Evolutionary conservation across 1,140 invertebrate genomes (phyloP), one percentile per base, ranked within the genome.

Genomic region (Drosophila cardini): DNA sequence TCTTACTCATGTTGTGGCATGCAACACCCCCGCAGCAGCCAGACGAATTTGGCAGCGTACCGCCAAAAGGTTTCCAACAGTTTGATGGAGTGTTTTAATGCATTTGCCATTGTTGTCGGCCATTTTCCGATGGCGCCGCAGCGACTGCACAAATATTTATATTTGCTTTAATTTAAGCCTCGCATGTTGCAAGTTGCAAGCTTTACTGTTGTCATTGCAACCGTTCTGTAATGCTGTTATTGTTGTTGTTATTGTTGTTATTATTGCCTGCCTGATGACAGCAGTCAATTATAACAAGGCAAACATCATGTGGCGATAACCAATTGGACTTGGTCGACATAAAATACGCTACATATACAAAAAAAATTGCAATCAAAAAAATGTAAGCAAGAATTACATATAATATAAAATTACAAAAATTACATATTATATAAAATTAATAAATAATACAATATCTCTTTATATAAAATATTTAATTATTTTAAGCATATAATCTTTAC

Each of bases 111-210:
- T 87, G 83, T 87, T 79, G 83, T 52, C 70, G 68, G 78, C 76
- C 76, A 78, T 78, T 78, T 75, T 60, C 50, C 18, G 36, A 11
- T 50, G 83, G 83, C 83, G 83, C 84, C 83, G 53, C 69, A 38
- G 58, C 72, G 83, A 83, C 83, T 87, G 79, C 60, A 71, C 80
- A 87, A 87, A 87, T 87, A 87, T 87, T 89, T 87, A 87, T 87
- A 87, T 87, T 89, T 87, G 76, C 80, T 83, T 87, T 87, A 87
- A 87, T 87, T 89, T 76, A 79, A 89, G 84, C 76, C 83, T 87
- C 69, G 83, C 83, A 87, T 87, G 83, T 89, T 87, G 78, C 83
- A 69, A 72, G 68, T 77, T 76, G 81, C 78, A 80, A 65, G 72
- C 34, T 40, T 40, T 11, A 36, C 13, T 40, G 38, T 40, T 40